phyloP scores from a whole-genome alignment of 2,888 invertebrate species.

The Tromatobia lineatoria region DNA sequence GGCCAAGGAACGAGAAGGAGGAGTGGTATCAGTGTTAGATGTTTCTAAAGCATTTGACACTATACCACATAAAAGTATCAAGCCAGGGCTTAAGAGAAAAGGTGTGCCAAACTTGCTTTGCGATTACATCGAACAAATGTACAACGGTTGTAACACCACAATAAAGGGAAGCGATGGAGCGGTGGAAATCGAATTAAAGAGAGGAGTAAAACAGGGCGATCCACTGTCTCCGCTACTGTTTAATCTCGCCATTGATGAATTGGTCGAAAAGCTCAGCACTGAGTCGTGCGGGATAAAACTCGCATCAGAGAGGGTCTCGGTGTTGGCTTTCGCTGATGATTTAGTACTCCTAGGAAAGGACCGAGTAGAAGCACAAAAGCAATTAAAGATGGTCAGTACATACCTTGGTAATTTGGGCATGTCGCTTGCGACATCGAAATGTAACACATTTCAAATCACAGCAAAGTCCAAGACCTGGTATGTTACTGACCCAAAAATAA shows the following conservation, averaged over 20 bases:
- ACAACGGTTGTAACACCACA: conserved; percentile 24
- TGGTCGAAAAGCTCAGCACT: conserved; percentile 70
- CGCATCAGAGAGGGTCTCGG: neutral
- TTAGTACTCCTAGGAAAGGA: conserved; percentile 43
- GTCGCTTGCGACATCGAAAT: conserved; percentile 52
- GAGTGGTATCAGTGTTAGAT: conserved; percentile 63
- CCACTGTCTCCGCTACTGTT: conserved; percentile 38
- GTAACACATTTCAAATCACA: conserved; percentile 32
- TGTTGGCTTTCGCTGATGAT: conserved; percentile 69
- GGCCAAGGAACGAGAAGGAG: conserved; percentile 39
- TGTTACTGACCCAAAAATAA: conserved; percentile 40
- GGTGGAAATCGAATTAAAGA: conserved; percentile 1
- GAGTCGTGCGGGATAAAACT: neutral
- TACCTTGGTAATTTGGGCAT: conserved; percentile 44
- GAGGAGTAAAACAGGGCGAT: conserved; percentile 44
- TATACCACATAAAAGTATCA: conserved; percentile 66
- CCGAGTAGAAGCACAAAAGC: neutral
- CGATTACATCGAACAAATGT: conserved; percentile 19
- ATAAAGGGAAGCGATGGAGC: conserved; percentile 5
- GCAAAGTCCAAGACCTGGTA: conserved; percentile 42
- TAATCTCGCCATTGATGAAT: conserved; percentile 71
- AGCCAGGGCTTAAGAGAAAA: conserved; percentile 19
- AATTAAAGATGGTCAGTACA: accelerated
- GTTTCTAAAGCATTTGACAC: conserved; percentile 73
- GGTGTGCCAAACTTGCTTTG: conserved; percentile 3